A percentile compares a stretch with the other conserved stretches of the same genome.
phyloP scores from a whole-genome alignment of 2,888 invertebrate genomes.

The Tetanocera ferruginea region DNA sequence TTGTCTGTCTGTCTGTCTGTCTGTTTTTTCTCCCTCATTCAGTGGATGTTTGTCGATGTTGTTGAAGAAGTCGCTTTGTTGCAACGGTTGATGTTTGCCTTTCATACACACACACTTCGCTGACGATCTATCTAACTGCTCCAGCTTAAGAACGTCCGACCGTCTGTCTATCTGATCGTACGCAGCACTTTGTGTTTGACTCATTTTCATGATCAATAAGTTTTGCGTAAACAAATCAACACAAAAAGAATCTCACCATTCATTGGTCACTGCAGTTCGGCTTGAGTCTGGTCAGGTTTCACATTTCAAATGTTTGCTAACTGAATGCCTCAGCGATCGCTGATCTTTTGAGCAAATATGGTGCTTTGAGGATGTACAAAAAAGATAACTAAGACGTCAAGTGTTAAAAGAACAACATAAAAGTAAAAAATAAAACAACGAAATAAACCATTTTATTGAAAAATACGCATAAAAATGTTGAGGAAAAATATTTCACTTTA shows the following conservation, averaged over 20 bases:
- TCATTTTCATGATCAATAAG: constrained; percentile 42
- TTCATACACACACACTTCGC: not conserved
- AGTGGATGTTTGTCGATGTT: not conserved
- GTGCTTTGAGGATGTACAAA: not conserved
- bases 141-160: not conserved
- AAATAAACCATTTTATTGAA: not conserved
- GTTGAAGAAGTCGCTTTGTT: not conserved
- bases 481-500: not conserved
- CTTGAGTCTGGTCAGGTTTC: constrained; percentile 35
- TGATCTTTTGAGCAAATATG: constrained; percentile 56
- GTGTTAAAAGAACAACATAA: not conserved
- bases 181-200: constrained; percentile 2
- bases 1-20: not conserved
- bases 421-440: not conserved
- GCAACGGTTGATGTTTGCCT: too few relatives aligned
- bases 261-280: not conserved
- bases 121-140: not conserved
- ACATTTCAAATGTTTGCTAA: constrained; percentile 58
- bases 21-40: too few relatives aligned
- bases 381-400: not conserved
- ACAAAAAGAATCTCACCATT: not conserved
- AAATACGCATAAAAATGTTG: not conserved
- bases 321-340: constrained; percentile 61
- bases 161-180: not conserved
- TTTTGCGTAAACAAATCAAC: constrained; percentile 37